These are phyloP conservation scores for Idaea aversata DNA, from an alignment of 2,888 invertebrate genomes.

Conservation along the genomic window DNA sequence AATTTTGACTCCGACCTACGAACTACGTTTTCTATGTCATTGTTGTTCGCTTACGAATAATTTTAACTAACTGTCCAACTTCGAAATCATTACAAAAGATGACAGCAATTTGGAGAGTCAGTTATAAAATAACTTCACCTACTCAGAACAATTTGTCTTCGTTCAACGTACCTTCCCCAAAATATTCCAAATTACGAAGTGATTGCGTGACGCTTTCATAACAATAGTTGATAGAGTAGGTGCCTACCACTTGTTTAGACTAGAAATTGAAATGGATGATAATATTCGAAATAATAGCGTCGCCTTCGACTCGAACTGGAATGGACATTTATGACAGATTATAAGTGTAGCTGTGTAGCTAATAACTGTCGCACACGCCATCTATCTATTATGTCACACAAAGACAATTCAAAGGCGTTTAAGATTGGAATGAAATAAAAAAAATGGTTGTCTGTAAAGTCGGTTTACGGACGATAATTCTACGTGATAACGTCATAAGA, in stretches of 20 bases:
- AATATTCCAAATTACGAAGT: constrained; percentile 43
- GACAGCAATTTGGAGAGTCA: constrained; percentile 35
- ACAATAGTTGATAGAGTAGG: constrained; percentile 54
- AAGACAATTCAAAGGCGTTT: constrained; percentile 52
- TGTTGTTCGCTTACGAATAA: not conserved
- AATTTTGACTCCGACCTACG: no score
- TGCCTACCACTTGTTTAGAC: constrained; percentile 54
- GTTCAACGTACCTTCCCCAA: constrained; percentile 24
- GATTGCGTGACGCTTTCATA: constrained; percentile 64
- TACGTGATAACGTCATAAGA: no score
- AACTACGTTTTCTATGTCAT: not conserved
- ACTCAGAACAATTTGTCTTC: constrained; percentile 31
- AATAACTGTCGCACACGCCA: constrained; percentile 70
- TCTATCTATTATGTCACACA: constrained; percentile 71
- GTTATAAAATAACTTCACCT: constrained; percentile 40
- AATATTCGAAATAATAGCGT: constrained; percentile 63
- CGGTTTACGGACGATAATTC: no score
- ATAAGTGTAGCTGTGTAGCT: constrained; percentile 64
- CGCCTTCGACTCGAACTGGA: constrained; percentile 49
- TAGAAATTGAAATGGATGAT: constrained; percentile 61
- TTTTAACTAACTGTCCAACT: not conserved
- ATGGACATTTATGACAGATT: constrained; percentile 77
- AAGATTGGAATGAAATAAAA: constrained; percentile 63
- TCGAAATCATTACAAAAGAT: constrained; percentile 9
- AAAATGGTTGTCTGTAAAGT: no score